Evolutionary conservation across 1,140 invertebrate species (phyloP), one percentile per base, ranked within the genome.

Genomic region (Lysiphlebus fabarum): DNA sequence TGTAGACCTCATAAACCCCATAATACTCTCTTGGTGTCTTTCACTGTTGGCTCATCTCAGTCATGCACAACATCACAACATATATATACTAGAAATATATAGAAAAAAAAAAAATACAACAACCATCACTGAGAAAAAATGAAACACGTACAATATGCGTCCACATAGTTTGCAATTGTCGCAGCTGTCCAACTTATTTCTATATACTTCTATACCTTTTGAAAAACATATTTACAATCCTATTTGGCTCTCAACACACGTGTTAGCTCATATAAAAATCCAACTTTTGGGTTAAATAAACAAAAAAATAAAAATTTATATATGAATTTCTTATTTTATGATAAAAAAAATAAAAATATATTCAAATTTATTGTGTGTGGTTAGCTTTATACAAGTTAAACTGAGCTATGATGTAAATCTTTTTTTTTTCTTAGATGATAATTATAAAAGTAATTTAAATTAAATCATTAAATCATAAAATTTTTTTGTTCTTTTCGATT

Each of bases 141-240:
- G 64, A 65, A 49, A 17, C 68, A 70, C 69, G 69, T 70, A 60
- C 69, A 34, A 36, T 26, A 26, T 26, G 63, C 50, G 62, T 53
- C 62, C 65, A 66, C 54, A 45, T 42, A 66, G 62, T 54, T 62
- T 61, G 66, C 69, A 69, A 70, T 69, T 69, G 68, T 70, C 67
- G 62, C 67, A 62, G 63, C 61, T 69, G 59, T 64, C 62, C 48
- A 53, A 53, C 45, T 45, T 43, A 36, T 26, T 54, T 12, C 40
- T 38, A 51, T 40, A 47, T 42, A 36, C 26, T 17, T 58, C 17
- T 41, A 53, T 53, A 17, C 37, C 9, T 50, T n/a, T 40, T 41
- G 10, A 33, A 7, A 26, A 38, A 34, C 34, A 53, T 26, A 53
- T 53, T n/a, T 42, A 10, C n/a, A 12, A 17, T 41, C 7, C 9